Conservation (phyloP, 2,113 vertebrate species). For the Felis chaus region DNA sequence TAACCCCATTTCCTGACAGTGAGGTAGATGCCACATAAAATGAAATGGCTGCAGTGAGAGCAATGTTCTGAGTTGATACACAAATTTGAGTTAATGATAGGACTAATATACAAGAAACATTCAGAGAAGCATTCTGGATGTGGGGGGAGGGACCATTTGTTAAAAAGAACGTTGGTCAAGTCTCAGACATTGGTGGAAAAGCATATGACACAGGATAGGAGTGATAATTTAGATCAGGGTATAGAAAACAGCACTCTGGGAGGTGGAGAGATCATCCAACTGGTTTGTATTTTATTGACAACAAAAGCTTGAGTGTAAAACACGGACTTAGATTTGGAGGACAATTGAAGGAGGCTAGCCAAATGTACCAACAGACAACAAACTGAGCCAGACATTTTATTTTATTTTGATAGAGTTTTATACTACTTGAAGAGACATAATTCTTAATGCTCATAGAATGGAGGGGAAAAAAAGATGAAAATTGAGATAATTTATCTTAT, state of each 20-base stretch:
- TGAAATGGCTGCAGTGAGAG: neutral
- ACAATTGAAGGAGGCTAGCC: neutral
- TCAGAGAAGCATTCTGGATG: neutral
- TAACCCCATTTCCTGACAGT: neutral
- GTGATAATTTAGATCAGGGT: neutral
- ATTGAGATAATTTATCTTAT: neutral
- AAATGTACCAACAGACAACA: neutral
- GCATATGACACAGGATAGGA: rapidly evolving
- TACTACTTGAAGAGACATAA: neutral
- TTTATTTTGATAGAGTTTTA: neutral
- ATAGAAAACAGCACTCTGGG: neutral
- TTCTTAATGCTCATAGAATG: neutral
- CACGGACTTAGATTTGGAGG: neutral
- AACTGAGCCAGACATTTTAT: neutral
- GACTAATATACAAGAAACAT: neutral
- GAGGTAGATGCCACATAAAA: neutral
- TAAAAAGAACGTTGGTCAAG: neutral
- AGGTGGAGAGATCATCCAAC: neutral
- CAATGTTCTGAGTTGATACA: neutral
- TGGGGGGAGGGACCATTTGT: neutral
- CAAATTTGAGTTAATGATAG: neutral
- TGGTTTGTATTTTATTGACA: neutral
- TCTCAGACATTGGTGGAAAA: neutral
- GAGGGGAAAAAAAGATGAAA: neutral
- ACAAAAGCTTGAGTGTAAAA: neutral